Conservation (phyloP, 1,140 invertebrate species). For the Steinernema khuongi region DNA sequence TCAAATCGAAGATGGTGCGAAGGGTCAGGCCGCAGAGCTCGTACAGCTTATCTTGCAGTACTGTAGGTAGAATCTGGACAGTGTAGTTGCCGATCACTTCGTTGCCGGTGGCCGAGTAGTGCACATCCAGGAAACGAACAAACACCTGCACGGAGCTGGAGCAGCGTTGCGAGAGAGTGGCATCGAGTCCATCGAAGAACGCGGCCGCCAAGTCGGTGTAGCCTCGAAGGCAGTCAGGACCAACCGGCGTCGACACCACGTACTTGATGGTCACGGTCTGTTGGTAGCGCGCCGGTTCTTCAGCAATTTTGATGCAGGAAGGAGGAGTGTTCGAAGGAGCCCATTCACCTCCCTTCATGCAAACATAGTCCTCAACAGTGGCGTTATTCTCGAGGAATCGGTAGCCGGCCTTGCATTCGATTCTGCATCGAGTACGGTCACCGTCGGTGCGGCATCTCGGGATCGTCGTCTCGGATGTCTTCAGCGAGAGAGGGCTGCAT, state of each 20-base stretch:
- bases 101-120: slow-evolving; percentile 70
- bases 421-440: slow-evolving; percentile 77
- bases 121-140: slow-evolving; percentile 72
- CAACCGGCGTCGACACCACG: slow-evolving; percentile 78
- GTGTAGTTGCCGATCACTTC: slow-evolving; percentile 71
- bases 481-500: slow-evolving; percentile 87
- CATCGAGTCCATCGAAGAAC: slow-evolving; percentile 74
- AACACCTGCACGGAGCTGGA: slow-evolving; percentile 82
- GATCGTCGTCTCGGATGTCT: slow-evolving; percentile 72
- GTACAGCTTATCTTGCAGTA: slow-evolving; percentile 80
- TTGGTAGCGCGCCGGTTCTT: slow-evolving; percentile 85
- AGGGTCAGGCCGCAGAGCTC: slow-evolving; percentile 87
- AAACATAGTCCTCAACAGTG: not conserved
- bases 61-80: slow-evolving; percentile 76
- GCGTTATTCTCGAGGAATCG: slow-evolving; percentile 67
- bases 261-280: slow-evolving; percentile 81
- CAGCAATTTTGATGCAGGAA: slow-evolving; percentile 30
- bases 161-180: slow-evolving; percentile 78
- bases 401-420: slow-evolving; percentile 80
- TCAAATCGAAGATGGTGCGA: slow-evolving; percentile 84
- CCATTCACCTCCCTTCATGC: slow-evolving; percentile 22
- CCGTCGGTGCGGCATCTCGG: slow-evolving; percentile 73
- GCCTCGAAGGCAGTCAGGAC: slow-evolving; percentile 73
- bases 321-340: slow-evolving; percentile 23
- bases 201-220: slow-evolving; percentile 75